Evolutionary conservation across 2,797 vertebrate species (phyloP).

Genomic region (Schizopygopsis pylzovi): DNA sequence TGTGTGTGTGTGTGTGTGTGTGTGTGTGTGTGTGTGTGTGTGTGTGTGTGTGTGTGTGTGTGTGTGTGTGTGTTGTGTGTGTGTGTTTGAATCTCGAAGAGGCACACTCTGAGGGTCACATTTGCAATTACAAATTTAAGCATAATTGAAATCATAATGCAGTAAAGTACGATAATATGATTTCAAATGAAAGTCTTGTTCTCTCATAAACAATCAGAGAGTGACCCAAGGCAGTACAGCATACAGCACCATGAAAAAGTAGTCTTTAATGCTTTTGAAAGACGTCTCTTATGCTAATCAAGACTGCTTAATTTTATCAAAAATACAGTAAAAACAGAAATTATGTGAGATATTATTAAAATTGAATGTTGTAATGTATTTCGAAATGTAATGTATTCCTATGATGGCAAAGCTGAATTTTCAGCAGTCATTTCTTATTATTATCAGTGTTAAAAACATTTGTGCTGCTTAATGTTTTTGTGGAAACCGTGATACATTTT

Average conservation of each 20-base stretch:
- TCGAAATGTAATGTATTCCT: not conserved
- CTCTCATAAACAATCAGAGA: not conserved
- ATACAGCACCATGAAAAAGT: not conserved
- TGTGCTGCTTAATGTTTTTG: not conserved
- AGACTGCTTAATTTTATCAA: not conserved
- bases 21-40: not conserved
- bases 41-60: not conserved
- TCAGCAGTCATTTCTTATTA: not conserved
- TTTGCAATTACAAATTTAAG: slow-evolving; percentile 8
- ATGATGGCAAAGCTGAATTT: not conserved
- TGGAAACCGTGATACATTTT: not conserved
- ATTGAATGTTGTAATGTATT: not conserved
- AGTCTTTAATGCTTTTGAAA: not conserved
- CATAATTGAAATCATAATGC: not conserved
- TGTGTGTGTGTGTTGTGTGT: not conserved
- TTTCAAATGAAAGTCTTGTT: not conserved
- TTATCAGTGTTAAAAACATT: not conserved
- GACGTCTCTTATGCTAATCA: not conserved
- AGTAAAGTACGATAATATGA: not conserved
- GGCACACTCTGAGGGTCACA: not conserved
- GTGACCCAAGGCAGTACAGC: not conserved
- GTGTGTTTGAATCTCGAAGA: not conserved
- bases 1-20: too few relatives aligned
- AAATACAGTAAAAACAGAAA: not conserved
- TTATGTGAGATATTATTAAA: not conserved